Evolutionary conservation across 2,797 vertebrate species (phyloP), one percentile per base, ranked within the genome.

Genomic region (Falco concolor): DNA sequence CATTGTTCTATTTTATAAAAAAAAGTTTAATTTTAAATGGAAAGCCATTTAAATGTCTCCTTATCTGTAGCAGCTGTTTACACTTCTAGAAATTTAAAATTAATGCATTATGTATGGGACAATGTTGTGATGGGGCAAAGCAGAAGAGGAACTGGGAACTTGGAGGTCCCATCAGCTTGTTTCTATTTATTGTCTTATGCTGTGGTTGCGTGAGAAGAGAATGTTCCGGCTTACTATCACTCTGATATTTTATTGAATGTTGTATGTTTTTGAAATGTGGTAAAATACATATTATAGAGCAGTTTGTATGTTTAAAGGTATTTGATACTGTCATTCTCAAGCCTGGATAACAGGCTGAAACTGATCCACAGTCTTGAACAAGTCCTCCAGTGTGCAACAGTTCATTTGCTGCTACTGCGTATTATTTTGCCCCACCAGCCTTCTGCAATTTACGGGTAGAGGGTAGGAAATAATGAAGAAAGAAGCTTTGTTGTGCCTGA

Each of bases 281-380:
- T 77, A 14, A 77, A 88, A 67, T n/a, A 13, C 4, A 17, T 12
- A 2, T 54, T n/a, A 13, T 34, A 53, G 59, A 45, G 34, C 27
- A 61, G 36, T 54, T 68, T 38, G 7, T 30, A 4, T 79, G 32
- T 63, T 52, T 40, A 75, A 50, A 78, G 40, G 11, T 74, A 4
- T 19, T 0, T 44, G 44, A 27, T 47, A 5, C 3, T 72, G 3
- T 40, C 1, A 0, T 70, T 72, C 24, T 52, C 44, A 27, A 63
- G 70, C 57, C 44, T 84, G 67, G 70, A 36, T 49, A 84, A 60
- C 10, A 34, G 34, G 10, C 50, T 84, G 40, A 49, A 65, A 57
- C 30, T 44, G 30, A 27, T 59, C 27, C n/a, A 38, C 47, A 19
- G 15, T 74, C 44, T 38, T 38, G 52, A 77, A 19, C 20, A 61